Evolutionary conservation across 2,888 invertebrate species (phyloP), one percentile per base, ranked within the genome.

Genomic region (Nomada fabriciana): DNA sequence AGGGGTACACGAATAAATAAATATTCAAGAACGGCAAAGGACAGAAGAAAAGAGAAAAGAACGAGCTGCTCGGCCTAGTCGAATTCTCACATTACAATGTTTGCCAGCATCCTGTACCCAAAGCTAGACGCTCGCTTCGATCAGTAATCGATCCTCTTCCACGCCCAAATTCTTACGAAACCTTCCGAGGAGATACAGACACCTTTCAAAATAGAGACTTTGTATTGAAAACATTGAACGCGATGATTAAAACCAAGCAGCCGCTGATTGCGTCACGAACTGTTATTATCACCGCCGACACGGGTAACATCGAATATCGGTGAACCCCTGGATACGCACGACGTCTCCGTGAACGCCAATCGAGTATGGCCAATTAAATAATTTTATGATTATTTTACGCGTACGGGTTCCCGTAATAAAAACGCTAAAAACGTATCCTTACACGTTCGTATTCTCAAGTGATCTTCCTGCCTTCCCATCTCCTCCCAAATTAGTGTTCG

Each of bases 161-260:
- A 83, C 82, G 85, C 83, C 81, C 80, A 80, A 79, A 68, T 73
- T 76, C 64, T 88, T 86, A 84, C 67, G 86, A 89, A 87, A 89
- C 78, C 76, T 68, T 63, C 63, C 63, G 60, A 57, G 50, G 60
- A 59, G 74, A 72, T 63, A 77, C 61, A 59, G 71, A 78, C 72
- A 78, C 61, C 78, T 82, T 80, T 74, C 72, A 50, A 79, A 80
- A 70, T 65, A 67, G 74, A 72, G 55, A 84, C 74, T 78, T 82
- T 77, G 76, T 80, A 77, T 81, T n/a, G 72, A 70, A 71, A 77
- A 82, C 69, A 69, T 67, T 76, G 80, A 82, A 82, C 79, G 47
- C 75, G 81, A 52, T 69, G 72, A 69, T 76, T 71, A 60, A 64
- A 67, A 42, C 29, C 23, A 52, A 53, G 7, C 67, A 42, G 64